Evolutionary conservation across 2,113 vertebrate species (phyloP).

Genomic region (Nibea coibor): DNA sequence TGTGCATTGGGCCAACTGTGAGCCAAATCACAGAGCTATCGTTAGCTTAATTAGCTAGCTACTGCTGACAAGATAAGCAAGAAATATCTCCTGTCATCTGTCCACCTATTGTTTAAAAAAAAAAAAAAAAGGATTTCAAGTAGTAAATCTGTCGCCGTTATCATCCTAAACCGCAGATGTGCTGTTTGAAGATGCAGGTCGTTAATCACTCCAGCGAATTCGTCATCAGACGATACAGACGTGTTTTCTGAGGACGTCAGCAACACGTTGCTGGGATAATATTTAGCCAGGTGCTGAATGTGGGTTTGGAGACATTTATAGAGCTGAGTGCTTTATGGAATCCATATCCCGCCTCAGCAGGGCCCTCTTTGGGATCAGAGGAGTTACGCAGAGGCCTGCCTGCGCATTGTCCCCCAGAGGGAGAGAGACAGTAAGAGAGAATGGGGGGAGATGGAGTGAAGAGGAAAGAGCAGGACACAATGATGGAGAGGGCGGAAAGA

Average conservation of each 20-base stretch:
- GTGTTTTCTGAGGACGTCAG: constrained; percentile 55
- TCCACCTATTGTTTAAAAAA: neutral
- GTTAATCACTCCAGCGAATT: constrained; percentile 18
- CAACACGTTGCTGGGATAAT: constrained; percentile 65
- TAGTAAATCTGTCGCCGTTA: neutral
- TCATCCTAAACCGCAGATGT: neutral
- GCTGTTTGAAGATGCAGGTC: neutral
- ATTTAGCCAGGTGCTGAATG: constrained; percentile 74
- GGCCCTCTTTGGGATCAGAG: constrained; percentile 44
- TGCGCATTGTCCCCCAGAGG: constrained; percentile 41
- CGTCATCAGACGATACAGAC: constrained; percentile 27
- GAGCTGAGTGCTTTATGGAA: constrained; percentile 58
- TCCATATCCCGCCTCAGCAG: constrained; percentile 46
- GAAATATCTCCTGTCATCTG: neutral
- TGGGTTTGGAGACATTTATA: constrained; percentile 58
- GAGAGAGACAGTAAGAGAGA: constrained; percentile 27
- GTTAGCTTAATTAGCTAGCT: neutral
- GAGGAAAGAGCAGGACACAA: constrained; percentile 42
- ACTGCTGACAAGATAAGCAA: neutral
- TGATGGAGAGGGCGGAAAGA: constrained; percentile 53
- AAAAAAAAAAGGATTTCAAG: neutral
- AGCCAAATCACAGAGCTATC: neutral
- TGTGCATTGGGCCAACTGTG: neutral
- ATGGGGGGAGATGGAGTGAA: constrained; percentile 39
- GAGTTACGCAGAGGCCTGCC: constrained; percentile 17